phyloP scores from a whole-genome alignment of 2,797 vertebrate species.

The Adrianichthys oophorus region DNA sequence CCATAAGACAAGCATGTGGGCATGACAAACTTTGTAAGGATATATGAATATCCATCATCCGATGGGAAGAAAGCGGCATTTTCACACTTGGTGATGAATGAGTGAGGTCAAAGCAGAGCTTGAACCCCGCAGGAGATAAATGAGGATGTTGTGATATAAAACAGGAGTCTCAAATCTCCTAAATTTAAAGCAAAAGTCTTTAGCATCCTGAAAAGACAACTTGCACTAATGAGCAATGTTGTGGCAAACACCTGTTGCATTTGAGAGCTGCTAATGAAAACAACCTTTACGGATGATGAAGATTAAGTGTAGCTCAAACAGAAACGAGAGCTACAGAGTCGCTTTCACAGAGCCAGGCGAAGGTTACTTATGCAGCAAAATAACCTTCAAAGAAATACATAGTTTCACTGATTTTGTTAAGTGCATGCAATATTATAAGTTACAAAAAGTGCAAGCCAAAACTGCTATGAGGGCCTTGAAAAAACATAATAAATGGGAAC shows the following conservation, averaged over 20 bases:
- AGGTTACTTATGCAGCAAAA: background rate
- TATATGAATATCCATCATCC: slow-evolving; percentile 74
- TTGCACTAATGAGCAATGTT: too few relatives aligned
- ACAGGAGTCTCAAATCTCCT: background rate
- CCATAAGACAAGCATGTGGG: slow-evolving; percentile 65
- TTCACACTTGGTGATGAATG: slow-evolving; percentile 53
- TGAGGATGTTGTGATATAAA: slow-evolving; percentile 9
- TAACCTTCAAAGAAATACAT: slow-evolving; percentile 19
- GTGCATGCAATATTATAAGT: slow-evolving; percentile 17
- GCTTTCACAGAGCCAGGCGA: slow-evolving; percentile 12
- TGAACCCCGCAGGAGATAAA: slow-evolving; percentile 11
- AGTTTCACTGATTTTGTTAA: slow-evolving; percentile 24
- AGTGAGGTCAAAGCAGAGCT: slow-evolving; percentile 30
- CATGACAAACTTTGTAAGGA: slow-evolving; percentile 46
- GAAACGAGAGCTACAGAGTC: background rate
- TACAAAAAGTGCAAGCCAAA: background rate
- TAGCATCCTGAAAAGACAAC: too few relatives aligned
- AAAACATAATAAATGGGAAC: slow-evolving; percentile 24
- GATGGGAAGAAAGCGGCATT: slow-evolving; percentile 15
- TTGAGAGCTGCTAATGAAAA: slow-evolving; percentile 42
- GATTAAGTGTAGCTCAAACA: slow-evolving; percentile 14
- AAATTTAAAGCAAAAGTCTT: background rate
- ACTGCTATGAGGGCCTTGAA: background rate
- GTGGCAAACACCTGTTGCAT: slow-evolving; percentile 5
- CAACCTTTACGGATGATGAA: slow-evolving; percentile 18